A percentile compares a stretch with the other conserved stretches of the same genome.
phyloP scores from a whole-genome alignment of 2,797 vertebrate species.

The Aulostomus chinensis region DNA sequence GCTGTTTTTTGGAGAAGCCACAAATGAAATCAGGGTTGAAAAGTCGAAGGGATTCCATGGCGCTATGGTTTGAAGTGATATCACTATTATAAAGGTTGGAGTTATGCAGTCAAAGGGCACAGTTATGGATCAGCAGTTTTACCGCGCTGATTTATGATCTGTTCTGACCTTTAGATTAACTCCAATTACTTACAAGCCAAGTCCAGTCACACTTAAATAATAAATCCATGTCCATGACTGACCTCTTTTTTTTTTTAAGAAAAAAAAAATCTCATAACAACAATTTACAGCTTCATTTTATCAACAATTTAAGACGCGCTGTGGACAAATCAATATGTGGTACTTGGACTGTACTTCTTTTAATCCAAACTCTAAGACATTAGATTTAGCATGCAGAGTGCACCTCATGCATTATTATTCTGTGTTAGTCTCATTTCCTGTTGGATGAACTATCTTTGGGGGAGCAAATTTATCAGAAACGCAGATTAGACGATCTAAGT shows the following conservation, averaged over 20 bases:
- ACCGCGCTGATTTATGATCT: slow-evolving; percentile 51
- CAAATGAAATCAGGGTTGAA: no score
- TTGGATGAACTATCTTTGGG: slow-evolving; percentile 4
- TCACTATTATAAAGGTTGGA: background rate
- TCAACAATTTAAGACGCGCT: no score
- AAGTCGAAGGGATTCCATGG: no score
- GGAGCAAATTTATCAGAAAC: slow-evolving; percentile 16
- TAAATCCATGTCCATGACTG: slow-evolving; percentile 42
- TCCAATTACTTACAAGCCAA: slow-evolving; percentile 53
- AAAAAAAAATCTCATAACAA: no score
- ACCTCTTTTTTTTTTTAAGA: no score
- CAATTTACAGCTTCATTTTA: no score
- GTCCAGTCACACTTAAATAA: slow-evolving; percentile 29
- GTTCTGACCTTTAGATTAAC: slow-evolving; percentile 43
- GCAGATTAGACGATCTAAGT: slow-evolving; percentile 15
- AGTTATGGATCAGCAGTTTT: slow-evolving; percentile 50
- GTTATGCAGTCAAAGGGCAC: slow-evolving; percentile 28
- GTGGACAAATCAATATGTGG: background rate
- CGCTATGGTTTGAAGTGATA: no score
- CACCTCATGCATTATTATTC: slow-evolving; percentile 20
- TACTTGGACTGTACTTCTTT: no score
- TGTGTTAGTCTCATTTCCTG: slow-evolving; percentile 36
- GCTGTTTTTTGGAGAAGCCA: no score
- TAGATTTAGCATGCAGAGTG: slow-evolving; percentile 26
- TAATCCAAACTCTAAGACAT: no score